Base-by-base conservation (phyloP, 2,113 vertebrate genomes). In the Myotis brandtii region DNA sequence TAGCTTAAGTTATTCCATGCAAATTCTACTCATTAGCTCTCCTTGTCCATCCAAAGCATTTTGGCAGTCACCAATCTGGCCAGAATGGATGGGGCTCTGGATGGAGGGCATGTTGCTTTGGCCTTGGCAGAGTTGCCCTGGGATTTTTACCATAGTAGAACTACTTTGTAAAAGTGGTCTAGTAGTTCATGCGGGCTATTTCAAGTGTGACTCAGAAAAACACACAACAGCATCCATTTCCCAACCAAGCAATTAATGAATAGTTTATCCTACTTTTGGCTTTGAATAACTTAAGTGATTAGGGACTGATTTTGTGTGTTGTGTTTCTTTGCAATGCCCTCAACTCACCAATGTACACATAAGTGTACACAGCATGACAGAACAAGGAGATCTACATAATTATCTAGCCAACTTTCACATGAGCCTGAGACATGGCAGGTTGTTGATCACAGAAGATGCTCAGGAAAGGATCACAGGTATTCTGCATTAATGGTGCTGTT, bases 21-120 rank as follows among this genome's bases (percentile, higher is more conserved):
- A 98, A 98, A 96, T 98, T 98, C 87, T 64, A 96, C 86, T 88
- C 85, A 96, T 95, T 93, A 96, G 76, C 66, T 96, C 21, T 62
- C 40, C n/a, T 93, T 86, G 50, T 56, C 56, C 80, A 13, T 32
- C 48, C 21, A 52, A 88, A 92, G 27, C 34, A 23, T 50, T 82
- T 94, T 83, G 69, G 91, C 72, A 84, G 54, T 37, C 0, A 20
- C 2, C 16, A 25, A 3, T 37, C 18, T 59, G 82, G 54, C 69
- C 64, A 72, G 72, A 76, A 62, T 32, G 25, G 30, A 77, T 70
- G 90, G 80, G 86, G 25, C 23, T 93, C 77, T 91, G 77, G 87
- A 66, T 30, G 40, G n/a, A 84, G 46, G 37, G 40, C 81, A 62
- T 75, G n/a, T 85, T 70, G 70, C 64, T 80, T 32, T 86, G 66